Conservation (phyloP, 2,888 invertebrate species). For the Halocaridina rubra region DNA sequence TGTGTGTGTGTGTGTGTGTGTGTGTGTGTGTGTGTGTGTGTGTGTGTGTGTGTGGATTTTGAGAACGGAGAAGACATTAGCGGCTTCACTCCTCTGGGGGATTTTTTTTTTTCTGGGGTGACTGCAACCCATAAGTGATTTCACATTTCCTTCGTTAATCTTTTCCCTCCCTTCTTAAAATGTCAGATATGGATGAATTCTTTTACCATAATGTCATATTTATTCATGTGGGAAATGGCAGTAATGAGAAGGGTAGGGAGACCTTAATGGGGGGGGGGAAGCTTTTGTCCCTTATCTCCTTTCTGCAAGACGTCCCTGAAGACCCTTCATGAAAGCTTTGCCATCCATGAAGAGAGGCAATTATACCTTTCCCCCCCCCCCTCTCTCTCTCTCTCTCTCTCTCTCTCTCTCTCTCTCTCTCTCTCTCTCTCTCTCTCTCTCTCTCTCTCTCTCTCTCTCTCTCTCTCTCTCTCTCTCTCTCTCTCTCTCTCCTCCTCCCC, state of each 20-base stretch:
- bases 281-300: neutral
- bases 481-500: neutral
- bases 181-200: too few species aligned
- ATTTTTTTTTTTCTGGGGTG: too few species aligned
- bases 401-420: conserved; percentile 11
- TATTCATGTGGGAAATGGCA: too few species aligned
- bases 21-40: neutral
- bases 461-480: neutral
- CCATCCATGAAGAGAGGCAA: too few species aligned
- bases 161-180: neutral
- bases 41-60: neutral
- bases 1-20: neutral
- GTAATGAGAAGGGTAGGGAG: too few species aligned
- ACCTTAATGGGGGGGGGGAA: too few species aligned
- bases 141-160: neutral
- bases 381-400: conserved; percentile 17
- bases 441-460: neutral
- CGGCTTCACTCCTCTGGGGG: too few species aligned
- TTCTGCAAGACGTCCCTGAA: too few species aligned
- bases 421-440: conserved; percentile 22
- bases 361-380: neutral
- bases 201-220: too few species aligned
- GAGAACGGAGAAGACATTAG: too few species aligned
- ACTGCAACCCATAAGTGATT: neutral
- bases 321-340: too few species aligned